Conservation (phyloP, 2,113 vertebrate genomes). For the Spilogale gracilis region DNA sequence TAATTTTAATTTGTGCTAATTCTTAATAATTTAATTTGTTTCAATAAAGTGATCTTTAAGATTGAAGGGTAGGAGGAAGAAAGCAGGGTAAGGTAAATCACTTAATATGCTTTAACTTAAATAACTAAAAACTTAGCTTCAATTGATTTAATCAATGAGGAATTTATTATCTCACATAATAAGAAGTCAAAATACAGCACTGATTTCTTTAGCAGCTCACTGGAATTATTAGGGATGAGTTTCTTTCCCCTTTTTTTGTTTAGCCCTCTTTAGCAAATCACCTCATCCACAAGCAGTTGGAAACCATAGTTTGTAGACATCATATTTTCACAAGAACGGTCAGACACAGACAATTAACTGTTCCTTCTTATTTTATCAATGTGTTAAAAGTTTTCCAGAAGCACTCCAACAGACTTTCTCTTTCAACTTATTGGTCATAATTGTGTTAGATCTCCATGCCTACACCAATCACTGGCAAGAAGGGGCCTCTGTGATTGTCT, state of each 20-base stretch:
- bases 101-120: slow-evolving; percentile 22
- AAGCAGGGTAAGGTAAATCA: not conserved
- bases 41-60: slow-evolving; percentile 26
- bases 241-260: not conserved
- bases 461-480: not conserved
- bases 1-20: not conserved
- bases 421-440: not conserved
- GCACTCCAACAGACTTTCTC: not conserved
- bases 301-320: not conserved
- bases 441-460: not conserved
- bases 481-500: not conserved
- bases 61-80: not conserved
- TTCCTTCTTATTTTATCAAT: slow-evolving; percentile 8
- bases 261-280: slow-evolving; percentile 20
- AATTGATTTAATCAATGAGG: slow-evolving; percentile 57
- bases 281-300: not conserved
- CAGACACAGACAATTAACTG: not conserved
- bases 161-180: slow-evolving; percentile 69
- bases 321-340: not conserved
- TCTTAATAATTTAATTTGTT: not conserved
- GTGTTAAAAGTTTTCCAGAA: slow-evolving; percentile 18
- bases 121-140: slow-evolving; percentile 27
- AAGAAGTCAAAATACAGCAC: slow-evolving; percentile 63
- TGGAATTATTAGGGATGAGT: not conserved
- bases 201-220: slow-evolving; percentile 26